Conservation (phyloP, 2,797 vertebrate species). For the Lithobates sylvaticus region DNA sequence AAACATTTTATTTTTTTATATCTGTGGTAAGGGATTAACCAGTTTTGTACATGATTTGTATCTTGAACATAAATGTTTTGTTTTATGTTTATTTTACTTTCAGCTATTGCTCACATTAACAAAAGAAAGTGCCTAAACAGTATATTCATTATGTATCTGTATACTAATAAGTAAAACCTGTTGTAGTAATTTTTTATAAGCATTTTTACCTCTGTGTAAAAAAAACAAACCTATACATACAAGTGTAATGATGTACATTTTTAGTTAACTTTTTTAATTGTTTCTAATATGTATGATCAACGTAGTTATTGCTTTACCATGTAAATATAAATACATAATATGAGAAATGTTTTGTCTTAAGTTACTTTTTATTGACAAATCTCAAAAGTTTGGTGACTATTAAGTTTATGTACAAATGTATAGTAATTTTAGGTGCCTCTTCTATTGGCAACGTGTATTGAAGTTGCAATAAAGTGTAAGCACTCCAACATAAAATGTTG, state of each 20-base stretch:
- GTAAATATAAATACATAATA: slow-evolving; percentile 92
- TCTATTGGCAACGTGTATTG: slow-evolving; percentile 55
- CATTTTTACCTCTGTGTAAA: slow-evolving; percentile 97
- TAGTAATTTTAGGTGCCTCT: slow-evolving; percentile 59
- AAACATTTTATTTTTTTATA: slow-evolving; percentile 83
- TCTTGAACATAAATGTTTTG: slow-evolving; percentile 70
- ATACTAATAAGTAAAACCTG: slow-evolving; percentile 87
- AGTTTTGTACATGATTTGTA: slow-evolving; percentile 66
- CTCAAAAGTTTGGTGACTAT: slow-evolving; percentile 50
- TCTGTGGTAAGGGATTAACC: slow-evolving; percentile 85
- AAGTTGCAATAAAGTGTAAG: slow-evolving; percentile 60
- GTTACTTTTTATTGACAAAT: slow-evolving; percentile 58
- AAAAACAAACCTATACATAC: slow-evolving; percentile 82
- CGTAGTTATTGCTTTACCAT: slow-evolving; percentile 91
- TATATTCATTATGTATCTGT: slow-evolving; percentile 85
- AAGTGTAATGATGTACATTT: slow-evolving; percentile 97
- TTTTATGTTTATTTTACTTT: slow-evolving; percentile 62
- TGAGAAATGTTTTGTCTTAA: slow-evolving; percentile 70
- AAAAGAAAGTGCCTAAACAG: slow-evolving; percentile 95
- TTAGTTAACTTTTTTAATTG: slow-evolving; percentile 95
- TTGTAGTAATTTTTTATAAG: slow-evolving; percentile 92
- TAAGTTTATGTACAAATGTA: slow-evolving; percentile 55
- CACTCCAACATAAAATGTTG: slow-evolving; percentile 36
- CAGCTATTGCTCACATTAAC: slow-evolving; percentile 86
- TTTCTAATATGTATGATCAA: slow-evolving; percentile 96